Evolutionary conservation across 92 coral and sea anemone species (phyloP).

Genomic region (Chrysogorgia sp.): DNA sequence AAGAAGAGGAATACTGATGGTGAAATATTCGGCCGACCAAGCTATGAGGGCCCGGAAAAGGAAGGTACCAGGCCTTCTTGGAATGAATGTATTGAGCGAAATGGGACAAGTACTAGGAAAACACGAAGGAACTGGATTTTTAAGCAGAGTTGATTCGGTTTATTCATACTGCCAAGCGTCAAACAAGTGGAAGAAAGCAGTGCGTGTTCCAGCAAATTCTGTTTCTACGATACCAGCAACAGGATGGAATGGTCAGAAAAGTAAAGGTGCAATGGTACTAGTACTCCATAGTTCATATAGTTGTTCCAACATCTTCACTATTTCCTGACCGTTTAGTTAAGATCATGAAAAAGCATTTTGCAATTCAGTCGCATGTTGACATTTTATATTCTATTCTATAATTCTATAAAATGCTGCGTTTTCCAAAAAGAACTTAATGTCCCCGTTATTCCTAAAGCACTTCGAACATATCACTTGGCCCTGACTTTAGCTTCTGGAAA

Average conservation of each 20-base stretch:
- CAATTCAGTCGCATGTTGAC: too few relatives aligned
- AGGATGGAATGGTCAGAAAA: constrained; percentile 50
- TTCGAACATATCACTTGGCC: too few relatives aligned
- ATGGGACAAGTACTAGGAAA: constrained; percentile 28
- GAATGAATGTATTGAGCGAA: constrained; percentile 64
- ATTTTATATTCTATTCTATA: too few relatives aligned
- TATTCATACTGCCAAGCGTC: constrained; percentile 31
- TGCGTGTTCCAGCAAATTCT: constrained; percentile 45
- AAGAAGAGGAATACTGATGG: constrained; percentile 61
- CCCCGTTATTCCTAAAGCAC: too few relatives aligned
- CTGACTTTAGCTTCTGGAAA: too few relatives aligned
- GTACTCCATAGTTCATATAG: too few relatives aligned
- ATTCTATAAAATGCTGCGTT: too few relatives aligned
- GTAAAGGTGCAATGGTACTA: constrained; percentile 26
- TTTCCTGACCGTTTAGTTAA: too few relatives aligned
- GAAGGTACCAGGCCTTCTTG: constrained; percentile 64
- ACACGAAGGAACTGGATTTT: constrained; percentile 16
- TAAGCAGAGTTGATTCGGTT: constrained; percentile 39
- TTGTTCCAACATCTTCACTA: too few relatives aligned
- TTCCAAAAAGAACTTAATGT: too few relatives aligned
- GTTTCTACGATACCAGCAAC: constrained; percentile 51
- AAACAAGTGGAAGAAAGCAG: constrained; percentile 17
- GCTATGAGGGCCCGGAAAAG: constrained; percentile 41
- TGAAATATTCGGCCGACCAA: constrained; percentile 58
- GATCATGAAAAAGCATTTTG: too few relatives aligned